Evolutionary conservation across 1,140 invertebrate genomes (phyloP).

Genomic region (Sesamia nonagrioides): DNA sequence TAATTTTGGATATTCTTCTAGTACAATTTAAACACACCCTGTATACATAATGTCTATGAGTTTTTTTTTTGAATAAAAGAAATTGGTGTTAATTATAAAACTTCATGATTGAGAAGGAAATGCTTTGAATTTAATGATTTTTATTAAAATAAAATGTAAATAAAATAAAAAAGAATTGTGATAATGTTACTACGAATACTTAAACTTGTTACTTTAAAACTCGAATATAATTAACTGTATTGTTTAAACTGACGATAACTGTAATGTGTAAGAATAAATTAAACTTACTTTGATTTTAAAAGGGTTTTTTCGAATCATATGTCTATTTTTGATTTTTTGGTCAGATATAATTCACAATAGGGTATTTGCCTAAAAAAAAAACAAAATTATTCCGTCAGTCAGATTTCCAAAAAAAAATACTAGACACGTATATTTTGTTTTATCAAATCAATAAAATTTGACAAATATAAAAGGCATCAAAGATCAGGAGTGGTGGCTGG

Average conservation of each 20-base stretch:
- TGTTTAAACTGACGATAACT: neutral
- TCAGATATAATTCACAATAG: neutral
- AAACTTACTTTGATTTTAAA: neutral
- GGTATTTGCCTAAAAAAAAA: too few relatives aligned
- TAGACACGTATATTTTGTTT: too few relatives aligned
- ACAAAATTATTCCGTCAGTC: too few relatives aligned
- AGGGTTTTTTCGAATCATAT: neutral
- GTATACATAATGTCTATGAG: neutral
- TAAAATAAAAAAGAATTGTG: conserved; percentile 25
- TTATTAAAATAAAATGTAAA: neutral
- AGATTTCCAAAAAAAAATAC: too few relatives aligned
- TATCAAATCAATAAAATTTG: too few relatives aligned
- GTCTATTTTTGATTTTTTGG: neutral
- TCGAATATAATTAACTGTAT: conserved; percentile 13
- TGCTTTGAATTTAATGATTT: neutral
- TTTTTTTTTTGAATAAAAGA: neutral
- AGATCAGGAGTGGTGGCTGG: too few relatives aligned
- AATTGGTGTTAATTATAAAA: conserved; percentile 6
- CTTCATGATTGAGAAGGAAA: neutral
- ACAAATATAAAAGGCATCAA: too few relatives aligned
- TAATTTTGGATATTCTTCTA: neutral
- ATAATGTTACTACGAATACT: conserved; percentile 13
- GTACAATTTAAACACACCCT: neutral
- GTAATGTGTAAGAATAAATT: neutral
- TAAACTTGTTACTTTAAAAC: neutral